Evolutionary conservation across 2,888 invertebrate genomes (phyloP), one percentile per base, ranked within the genome.

Genomic region (Epirrhoe tristata): DNA sequence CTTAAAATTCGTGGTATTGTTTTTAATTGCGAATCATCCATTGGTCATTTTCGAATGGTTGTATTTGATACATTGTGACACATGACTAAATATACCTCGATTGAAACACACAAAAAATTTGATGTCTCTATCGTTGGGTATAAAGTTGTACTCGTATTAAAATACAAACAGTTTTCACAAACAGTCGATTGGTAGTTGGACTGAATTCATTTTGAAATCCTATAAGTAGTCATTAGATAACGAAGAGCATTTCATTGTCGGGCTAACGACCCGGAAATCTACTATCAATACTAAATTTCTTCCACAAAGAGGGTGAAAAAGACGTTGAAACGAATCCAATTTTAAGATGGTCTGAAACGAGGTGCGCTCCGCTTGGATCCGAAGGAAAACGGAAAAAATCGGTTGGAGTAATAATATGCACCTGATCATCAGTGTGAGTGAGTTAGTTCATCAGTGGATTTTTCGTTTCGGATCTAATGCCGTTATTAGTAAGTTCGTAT

Each of bases 211-310:
- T 43, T 43, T 5, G 39, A 43, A 5, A 43, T 43, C 12, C 10
- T 12, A 3, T 43, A 43, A 43, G 39, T 43, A 43, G 39, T 43
- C 39, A 4, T 43, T 43, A 43, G 39, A 43, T 43, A 12, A 12
- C 39, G 39, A 43, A 12, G 12, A 10, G 39, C 8, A 8, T 64
- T 66, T 59, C 53, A 63, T 52, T 59, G 63, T 53, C 55, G 58
- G 53, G 60, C 70, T 81, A 85, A 85, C 83, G 83, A 82, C 69
- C 77, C 78, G 79, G 78, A 80, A 80, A 81, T 82, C 80, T 82
- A 81, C 84, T 83, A 82, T 81, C 83, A 81, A 83, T 84, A 84
- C 80, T 80, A 81, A 84, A 87, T 86, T 83, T 77, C 80, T 72
- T 77, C 75, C 79, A 76, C 82, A 84, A 81, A 83, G 76, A 75